Base-by-base conservation (phyloP, 1,140 invertebrate genomes). In the Bombus vancouverensis region DNA sequence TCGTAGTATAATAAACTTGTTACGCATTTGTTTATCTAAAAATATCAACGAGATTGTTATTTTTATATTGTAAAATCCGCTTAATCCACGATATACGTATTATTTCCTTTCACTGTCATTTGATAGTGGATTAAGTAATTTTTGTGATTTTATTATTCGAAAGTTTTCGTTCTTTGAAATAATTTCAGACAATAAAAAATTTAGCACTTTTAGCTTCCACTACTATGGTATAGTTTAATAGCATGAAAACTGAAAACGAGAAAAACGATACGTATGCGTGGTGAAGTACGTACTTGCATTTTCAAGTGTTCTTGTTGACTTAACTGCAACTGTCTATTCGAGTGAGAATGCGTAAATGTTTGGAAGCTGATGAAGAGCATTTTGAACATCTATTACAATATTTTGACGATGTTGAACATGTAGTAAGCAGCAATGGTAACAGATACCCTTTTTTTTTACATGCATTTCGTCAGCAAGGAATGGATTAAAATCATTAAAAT, bases 311-410 rank as follows among this genome's bases (percentile, higher is more conserved):
- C 65, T 66, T 32, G n/a, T 62, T 62, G 59, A 62, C 59, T 62
- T 62, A 62, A 62, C 59, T 62, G 28, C 59, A n/a, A 62, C 59
- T n/a, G 59, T 62, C 59, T n/a, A 62, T 62, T 62, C 59, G 59
- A 62, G 59, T 62, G 59, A n/a, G 59, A 62, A 62, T n/a, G 59
- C 59, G 59, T 62, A 62, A 62, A 62, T 62, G 59, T 62, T 62
- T 62, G 59, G 28, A 62, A 62, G 59, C 25, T 62, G 59, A 62
- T 62, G 59, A n/a, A 62, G 59, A 62, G 59, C 59, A 28, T 62
- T 62, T 62, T 62, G 28, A 66, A 66, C 32, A 66, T 66, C 32
- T 66, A 66, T 66, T 66, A 32, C 13, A 66, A 66, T 66, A 66
- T 32, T 32, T 66, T 66, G 65, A 66, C n/a, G 12, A 66, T 32